Percentiles rank a stretch among this genome's conserved stretches.
These are phyloP conservation scores for Steatornis caripensis DNA, from an alignment of 2,113 vertebrate species.

Conservation along the genomic window DNA sequence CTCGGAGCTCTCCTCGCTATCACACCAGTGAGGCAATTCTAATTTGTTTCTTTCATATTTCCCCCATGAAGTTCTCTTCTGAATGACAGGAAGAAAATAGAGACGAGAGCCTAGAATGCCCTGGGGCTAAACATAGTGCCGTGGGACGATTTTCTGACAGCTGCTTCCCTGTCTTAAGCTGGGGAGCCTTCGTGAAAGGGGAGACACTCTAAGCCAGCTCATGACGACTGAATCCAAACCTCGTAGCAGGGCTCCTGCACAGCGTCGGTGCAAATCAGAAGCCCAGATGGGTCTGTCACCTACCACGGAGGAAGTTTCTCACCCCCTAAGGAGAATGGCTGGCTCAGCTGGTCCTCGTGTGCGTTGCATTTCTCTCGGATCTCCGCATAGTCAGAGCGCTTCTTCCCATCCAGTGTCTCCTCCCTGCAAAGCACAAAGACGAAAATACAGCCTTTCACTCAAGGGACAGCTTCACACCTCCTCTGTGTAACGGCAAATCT, in stretches of 20 bases:
- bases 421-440: not conserved
- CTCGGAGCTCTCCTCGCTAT: not conserved
- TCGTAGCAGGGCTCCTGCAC: not conserved
- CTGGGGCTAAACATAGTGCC: not conserved
- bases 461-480: not conserved
- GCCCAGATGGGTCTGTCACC: not conserved
- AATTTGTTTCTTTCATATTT: constrained; percentile 44
- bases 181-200: not conserved
- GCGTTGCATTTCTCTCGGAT: not conserved
- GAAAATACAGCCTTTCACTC: not conserved
- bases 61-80: not conserved
- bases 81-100: not conserved
- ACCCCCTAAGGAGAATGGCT: not conserved
- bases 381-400: not conserved
- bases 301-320: not conserved
- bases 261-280: accelerated
- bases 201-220: accelerated
- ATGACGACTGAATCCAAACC: not conserved
- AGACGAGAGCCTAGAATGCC: not conserved
- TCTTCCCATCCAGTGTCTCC: not conserved
- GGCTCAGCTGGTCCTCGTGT: not conserved
- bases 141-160: accelerated
- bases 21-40: not conserved
- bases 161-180: not conserved
- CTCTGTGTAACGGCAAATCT: not conserved